Evolutionary conservation across 2,888 invertebrate genomes (phyloP).

Genomic region (Mamestra brassicae): DNA sequence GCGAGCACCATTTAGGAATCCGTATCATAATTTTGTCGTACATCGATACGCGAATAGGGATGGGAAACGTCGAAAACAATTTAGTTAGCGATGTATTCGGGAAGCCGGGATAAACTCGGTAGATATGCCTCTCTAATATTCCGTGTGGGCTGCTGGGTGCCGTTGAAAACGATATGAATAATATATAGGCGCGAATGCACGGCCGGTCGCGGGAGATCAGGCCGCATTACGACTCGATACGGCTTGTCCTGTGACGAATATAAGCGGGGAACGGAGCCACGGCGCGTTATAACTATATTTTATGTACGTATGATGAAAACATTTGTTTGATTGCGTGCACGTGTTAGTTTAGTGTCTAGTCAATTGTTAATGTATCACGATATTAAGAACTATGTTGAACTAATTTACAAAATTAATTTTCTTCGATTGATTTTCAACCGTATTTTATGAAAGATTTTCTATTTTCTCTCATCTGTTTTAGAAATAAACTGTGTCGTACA

Average conservation of each 20-base stretch:
- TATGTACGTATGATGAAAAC: constrained; percentile 21
- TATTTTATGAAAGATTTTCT: no score
- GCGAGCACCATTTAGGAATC: constrained; percentile 70
- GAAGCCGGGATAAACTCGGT: constrained; percentile 81
- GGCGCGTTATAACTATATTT: constrained; percentile 45
- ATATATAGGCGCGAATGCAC: constrained; percentile 82
- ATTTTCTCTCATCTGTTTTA: not conserved
- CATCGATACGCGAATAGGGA: constrained; percentile 61
- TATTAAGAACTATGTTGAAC: not conserved
- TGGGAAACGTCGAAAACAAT: constrained; percentile 81
- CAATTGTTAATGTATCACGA: not conserved
- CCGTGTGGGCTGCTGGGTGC: constrained; percentile 84
- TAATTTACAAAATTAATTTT: no score
- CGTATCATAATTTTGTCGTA: constrained; percentile 66
- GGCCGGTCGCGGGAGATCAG: constrained; percentile 76
- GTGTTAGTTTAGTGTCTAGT: not conserved
- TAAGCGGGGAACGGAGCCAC: constrained; percentile 69
- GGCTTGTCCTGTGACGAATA: constrained; percentile 75
- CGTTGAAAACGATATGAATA: constrained; percentile 89
- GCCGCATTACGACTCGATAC: constrained; percentile 68
- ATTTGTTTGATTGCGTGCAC: constrained; percentile 25
- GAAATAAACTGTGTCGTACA: not conserved
- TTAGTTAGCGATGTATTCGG: constrained; percentile 87
- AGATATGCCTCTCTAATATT: constrained; percentile 87
- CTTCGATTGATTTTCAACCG: no score